Conservation (phyloP, 2,888 invertebrate genomes). For the Boloria selene region DNA sequence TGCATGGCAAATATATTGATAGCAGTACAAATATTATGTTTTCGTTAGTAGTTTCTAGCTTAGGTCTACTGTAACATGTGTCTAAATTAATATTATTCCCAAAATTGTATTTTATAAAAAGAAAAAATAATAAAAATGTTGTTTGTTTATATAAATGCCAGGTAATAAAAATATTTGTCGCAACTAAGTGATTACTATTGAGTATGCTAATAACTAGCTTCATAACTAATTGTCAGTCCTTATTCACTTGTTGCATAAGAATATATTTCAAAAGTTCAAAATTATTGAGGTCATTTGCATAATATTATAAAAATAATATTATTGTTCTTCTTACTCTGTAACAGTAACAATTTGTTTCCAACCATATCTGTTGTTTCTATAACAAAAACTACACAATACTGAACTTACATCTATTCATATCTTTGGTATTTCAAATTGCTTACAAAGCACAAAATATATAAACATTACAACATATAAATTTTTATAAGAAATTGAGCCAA, state of each 20-base stretch:
- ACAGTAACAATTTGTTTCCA: constrained; percentile 82
- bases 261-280: constrained; percentile 63
- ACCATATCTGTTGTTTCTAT: constrained; percentile 53
- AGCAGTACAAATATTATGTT: constrained; percentile 18
- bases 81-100: constrained; percentile 29
- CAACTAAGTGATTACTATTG: constrained; percentile 55
- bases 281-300: constrained; percentile 69
- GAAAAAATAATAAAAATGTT: constrained; percentile 40
- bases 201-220: constrained; percentile 60
- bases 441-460: constrained; percentile 48
- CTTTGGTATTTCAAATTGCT: constrained; percentile 76
- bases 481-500: not conserved
- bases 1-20: constrained; percentile 27
- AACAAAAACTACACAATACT: constrained; percentile 52
- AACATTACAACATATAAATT: not conserved
- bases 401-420: constrained; percentile 73
- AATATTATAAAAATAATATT: constrained; percentile 73
- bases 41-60: constrained; percentile 32
- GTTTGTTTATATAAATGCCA: constrained; percentile 52
- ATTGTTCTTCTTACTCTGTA: constrained; percentile 50
- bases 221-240: constrained; percentile 66
- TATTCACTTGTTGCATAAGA: constrained; percentile 68
- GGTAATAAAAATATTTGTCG: constrained; percentile 48
- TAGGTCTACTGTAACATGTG: constrained; percentile 35
- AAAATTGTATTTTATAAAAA: constrained; percentile 35